phyloP scores from a whole-genome alignment of 1,140 invertebrate species.

The Anoplophora glabripennis region DNA sequence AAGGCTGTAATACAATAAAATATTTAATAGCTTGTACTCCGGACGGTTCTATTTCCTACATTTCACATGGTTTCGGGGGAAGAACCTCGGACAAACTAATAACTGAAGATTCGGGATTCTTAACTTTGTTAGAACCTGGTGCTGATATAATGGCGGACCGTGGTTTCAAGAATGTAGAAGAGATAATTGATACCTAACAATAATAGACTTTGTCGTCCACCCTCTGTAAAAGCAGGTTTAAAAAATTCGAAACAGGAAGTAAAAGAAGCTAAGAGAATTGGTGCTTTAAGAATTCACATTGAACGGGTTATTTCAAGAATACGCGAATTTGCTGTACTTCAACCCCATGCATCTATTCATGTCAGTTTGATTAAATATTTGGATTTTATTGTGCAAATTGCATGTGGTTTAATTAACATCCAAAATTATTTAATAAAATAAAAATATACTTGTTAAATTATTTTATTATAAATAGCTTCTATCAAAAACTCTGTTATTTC shows the following conservation, averaged over 20 bases:
- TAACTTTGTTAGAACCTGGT: constrained; percentile 33
- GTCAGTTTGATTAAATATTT: constrained; percentile 16
- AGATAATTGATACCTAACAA: constrained; percentile 29
- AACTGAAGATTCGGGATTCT: constrained; percentile 41
- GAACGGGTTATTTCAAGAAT: constrained; percentile 46
- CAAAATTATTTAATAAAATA: constrained; percentile 2
- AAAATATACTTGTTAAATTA: not conserved
- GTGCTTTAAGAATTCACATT: constrained; percentile 48
- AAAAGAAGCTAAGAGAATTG: constrained; percentile 44
- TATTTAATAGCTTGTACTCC: constrained; percentile 49
- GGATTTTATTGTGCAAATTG: constrained; percentile 10
- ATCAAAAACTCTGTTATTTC: constrained; percentile 5
- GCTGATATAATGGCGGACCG: constrained; percentile 45
- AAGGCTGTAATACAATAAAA: constrained; percentile 47
- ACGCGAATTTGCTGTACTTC: constrained; percentile 47
- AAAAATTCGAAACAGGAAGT: constrained; percentile 35
- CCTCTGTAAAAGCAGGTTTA: constrained; percentile 14
- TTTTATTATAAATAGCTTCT: constrained; percentile 8
- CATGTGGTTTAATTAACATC: constrained; percentile 12
- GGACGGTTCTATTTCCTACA: constrained; percentile 50
- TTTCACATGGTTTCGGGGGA: constrained; percentile 49
- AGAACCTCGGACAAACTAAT: constrained; percentile 43
- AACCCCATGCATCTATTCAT: constrained; percentile 44
- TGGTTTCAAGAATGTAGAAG: constrained; percentile 44
- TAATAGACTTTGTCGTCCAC: constrained; percentile 39